Evolutionary conservation across 1,140 invertebrate species (phyloP).

Genomic region (Drosophila bocki): DNA sequence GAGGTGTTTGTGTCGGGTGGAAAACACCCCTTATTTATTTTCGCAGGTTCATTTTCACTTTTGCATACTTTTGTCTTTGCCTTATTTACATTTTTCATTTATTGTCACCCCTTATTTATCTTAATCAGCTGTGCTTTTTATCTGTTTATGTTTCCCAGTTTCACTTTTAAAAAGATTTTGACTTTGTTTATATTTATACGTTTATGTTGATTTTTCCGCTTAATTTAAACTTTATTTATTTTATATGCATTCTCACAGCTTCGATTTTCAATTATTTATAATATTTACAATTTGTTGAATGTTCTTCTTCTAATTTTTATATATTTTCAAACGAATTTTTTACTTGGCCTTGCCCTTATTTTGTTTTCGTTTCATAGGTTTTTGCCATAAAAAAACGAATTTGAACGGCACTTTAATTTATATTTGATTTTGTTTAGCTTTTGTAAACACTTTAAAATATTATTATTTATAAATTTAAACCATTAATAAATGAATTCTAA

Average conservation of each 20-base stretch:
- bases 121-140: constrained; percentile 21
- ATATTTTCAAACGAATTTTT: too few species aligned
- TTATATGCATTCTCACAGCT: background rate
- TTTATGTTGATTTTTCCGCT: background rate
- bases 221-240: background rate
- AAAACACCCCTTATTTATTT: constrained; percentile 8
- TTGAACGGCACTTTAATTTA: background rate
- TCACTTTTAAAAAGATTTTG: constrained; percentile 23
- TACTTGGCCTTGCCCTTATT: too few species aligned
- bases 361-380: too few species aligned
- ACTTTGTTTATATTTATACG: constrained; percentile 8
- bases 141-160: constrained; percentile 30
- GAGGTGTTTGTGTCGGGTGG: constrained; percentile 8
- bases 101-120: constrained; percentile 20
- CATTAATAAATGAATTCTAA: too few species aligned
- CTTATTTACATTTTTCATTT: constrained; percentile 8
- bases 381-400: too few species aligned
- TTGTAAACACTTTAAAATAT: too few species aligned
- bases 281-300: background rate
- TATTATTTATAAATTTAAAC: too few species aligned
- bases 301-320: too few species aligned
- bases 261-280: background rate
- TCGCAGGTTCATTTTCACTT: constrained; percentile 4
- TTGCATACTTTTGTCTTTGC: constrained; percentile 19
- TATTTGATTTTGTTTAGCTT: background rate